Conservation (phyloP, 1,140 invertebrate genomes). For the Micrasema longulum region DNA sequence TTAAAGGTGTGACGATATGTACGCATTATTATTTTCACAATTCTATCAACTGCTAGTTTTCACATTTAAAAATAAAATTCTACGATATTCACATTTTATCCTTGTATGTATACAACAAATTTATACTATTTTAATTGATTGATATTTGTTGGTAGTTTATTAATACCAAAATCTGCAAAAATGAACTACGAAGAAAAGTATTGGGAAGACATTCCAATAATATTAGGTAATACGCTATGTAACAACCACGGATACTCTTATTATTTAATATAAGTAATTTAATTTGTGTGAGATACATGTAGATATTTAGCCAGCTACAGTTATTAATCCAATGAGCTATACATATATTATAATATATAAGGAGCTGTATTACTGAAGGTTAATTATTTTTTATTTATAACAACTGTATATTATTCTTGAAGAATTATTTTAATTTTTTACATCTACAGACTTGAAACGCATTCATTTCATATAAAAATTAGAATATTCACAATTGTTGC, state of each 20-base stretch:
- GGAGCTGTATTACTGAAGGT: conserved; percentile 16
- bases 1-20: background rate
- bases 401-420: conserved; percentile 36
- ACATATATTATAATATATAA: background rate
- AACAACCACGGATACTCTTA: conserved; percentile 25
- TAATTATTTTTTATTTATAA: conserved; percentile 19
- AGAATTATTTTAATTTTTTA: conserved; percentile 27
- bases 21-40: background rate
- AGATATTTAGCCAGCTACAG: background rate
- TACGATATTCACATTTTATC: no score
- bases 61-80: no score
- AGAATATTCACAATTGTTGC: conserved; percentile 9
- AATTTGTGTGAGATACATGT: background rate
- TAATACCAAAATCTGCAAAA: background rate
- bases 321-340: conserved; percentile 8
- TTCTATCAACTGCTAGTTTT: no score
- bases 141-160: no score
- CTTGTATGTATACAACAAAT: no score
- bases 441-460: background rate
- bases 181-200: conserved; percentile 20
- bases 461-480: conserved; percentile 15
- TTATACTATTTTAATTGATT: no score
- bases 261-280: conserved; percentile 3
- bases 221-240: conserved; percentile 21
- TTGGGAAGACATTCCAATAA: conserved; percentile 44